Evolutionary conservation across 2,888 invertebrate species (phyloP), one percentile per base, ranked within the genome.

Genomic region (Reticulitermes lucifugus): DNA sequence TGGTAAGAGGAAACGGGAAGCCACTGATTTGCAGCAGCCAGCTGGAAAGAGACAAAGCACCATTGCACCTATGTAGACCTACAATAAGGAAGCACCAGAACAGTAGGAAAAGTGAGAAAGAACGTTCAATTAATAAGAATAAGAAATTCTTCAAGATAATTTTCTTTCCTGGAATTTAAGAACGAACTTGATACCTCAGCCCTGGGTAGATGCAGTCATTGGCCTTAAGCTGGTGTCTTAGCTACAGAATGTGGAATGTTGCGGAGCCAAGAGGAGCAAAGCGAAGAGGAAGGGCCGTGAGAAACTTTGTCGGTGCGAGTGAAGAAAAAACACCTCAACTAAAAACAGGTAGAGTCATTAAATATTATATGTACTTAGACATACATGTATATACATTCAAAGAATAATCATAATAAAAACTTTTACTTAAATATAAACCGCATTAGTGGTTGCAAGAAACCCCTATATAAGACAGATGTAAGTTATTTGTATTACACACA

Each of bases 261-360:
- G 51, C 21, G 22, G 51, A 18, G 55, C 18, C 55, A 18, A 55
- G 18, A 18, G 65, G 65, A n/a, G n/a, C 65, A 65, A n/a, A 12
- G 25, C 25, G 12, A 5, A 65, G 9, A 25, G 65, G 29, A 18
- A 51, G 41, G 51, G 22, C 77, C 77, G 77, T 77, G 77, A 77
- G 77, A 77, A 77, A 46, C 73, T 5, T 10, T 14, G 73, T 73
- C 41, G 46, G n/a, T 46, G 77, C 77, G 46, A 46, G 51, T 77
- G 77, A 46, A 46, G 77, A 46, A 77, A 77, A 77, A 46, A n/a
- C 22, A 77, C 51, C 51, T 77, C 43, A 43, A 46, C 77, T 43
- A 77, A 77, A 77, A 77, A 77, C 77, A 46, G 77, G 77, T 77
- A 46, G 77, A 77, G 77, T 77, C 77, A 77, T 77, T 77, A 77